Evolutionary conservation across 1,140 invertebrate species (phyloP), one percentile per base, ranked within the genome.

Genomic region (Arctopsyche grandis): DNA sequence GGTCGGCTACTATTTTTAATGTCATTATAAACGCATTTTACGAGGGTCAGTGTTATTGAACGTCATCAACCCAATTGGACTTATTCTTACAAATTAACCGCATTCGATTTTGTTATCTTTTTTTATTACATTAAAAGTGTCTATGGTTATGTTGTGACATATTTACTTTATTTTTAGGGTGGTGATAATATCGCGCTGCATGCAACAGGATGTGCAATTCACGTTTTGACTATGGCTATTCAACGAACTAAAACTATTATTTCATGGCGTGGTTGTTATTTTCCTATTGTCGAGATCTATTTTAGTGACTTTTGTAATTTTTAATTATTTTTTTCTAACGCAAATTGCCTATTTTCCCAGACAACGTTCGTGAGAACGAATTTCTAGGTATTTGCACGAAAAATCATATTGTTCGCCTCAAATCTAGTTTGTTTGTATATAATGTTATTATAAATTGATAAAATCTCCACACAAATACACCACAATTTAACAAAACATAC

Each of bases 1-100:
- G 38, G 5, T 1, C 12, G 38, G 9, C 71, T 10, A 22, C 22
- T 63, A 5, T 58, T 76, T 76, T 76, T 76, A 76, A 76, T 76
- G 74, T 52, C 58, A 66, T 76, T 76, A 76, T 76, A 76, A 76
- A 76, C 52, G 74, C 74, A 76, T 63, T 76, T 63, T 29, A 74
- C 16, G 10, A 9, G 60, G 19, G n/a, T 5, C 10, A 9, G 16
- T 16, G 26, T 29, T 29, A 70, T 70, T 26, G 69, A 74, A 74
- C 14, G 46, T 21, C 43, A 48, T 74, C 21, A 74, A 56, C 24
- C 1, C 12, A 70, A 70, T 70, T 70, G 38, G 69, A 70, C 12
- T 14, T 16, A 70, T 38, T 9, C 26, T 43, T 44, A 70, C 12
- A 52, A 52, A 52, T 52, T 52, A 52, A 52, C 48, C 12, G 12